phyloP scores from a whole-genome alignment of 1,140 invertebrate species.

The Caenorhabditis inopinata region DNA sequence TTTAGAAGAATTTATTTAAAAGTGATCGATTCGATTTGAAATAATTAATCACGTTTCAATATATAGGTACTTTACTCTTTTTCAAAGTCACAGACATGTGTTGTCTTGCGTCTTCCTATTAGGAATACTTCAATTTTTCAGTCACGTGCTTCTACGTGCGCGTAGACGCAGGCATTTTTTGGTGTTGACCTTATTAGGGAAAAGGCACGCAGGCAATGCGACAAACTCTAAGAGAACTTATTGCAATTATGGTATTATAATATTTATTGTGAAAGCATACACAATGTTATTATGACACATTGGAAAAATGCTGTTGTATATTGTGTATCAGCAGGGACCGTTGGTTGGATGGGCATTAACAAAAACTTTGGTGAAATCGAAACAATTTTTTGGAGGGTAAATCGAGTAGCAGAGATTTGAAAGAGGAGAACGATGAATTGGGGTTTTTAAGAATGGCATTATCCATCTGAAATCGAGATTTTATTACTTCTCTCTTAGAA shows the following conservation, averaged over 20 bases:
- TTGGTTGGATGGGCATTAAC: constrained; percentile 9
- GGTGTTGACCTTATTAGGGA: neutral
- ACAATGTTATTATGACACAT: no score
- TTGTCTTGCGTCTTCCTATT: neutral
- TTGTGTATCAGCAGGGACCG: neutral
- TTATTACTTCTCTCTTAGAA: no score
- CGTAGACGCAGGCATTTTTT: constrained; percentile 10
- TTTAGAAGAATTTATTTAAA: no score
- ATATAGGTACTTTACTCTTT: neutral
- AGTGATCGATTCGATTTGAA: no score
- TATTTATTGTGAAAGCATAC: no score
- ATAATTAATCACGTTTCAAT: no score
- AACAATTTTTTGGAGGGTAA: neutral
- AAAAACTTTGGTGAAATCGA: neutral
- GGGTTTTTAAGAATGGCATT: neutral
- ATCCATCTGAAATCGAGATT: constrained; percentile 21
- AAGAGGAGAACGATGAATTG: neutral
- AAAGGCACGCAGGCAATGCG: no score
- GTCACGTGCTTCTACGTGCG: neutral
- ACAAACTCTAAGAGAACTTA: no score
- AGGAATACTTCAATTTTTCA: neutral
- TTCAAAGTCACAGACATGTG: neutral
- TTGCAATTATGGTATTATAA: no score
- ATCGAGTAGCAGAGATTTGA: constrained; percentile 19
- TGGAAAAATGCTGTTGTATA: no score